A percentile compares a stretch with the other conserved stretches of the same genome.
These are phyloP conservation scores for Fopius arisanus DNA, from an alignment of 1,140 invertebrate genomes.

Conservation along the genomic window DNA sequence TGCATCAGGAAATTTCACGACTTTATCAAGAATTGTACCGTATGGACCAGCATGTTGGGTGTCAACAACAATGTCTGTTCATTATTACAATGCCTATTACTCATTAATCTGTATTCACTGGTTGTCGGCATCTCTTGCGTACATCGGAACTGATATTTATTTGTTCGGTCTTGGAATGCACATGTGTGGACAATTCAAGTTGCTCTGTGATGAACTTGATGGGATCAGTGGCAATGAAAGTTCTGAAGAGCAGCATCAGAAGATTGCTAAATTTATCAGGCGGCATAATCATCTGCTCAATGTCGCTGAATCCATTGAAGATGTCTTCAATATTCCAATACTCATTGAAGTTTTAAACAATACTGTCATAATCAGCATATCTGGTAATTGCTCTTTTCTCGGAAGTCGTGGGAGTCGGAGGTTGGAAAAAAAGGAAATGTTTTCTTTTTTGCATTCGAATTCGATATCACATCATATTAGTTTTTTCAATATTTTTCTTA, in stretches of 20 bases:
- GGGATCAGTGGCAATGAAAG: not conserved
- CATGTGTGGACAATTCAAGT: slow-evolving; percentile 26
- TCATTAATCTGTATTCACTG: slow-evolving; percentile 1
- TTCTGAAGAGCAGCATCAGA: not conserved
- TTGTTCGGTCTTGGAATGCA: slow-evolving; percentile 15
- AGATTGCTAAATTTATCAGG: not conserved
- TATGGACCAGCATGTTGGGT: slow-evolving; percentile 19
- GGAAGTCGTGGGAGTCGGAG: no score
- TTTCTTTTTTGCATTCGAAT: no score
- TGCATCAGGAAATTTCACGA: not conserved
- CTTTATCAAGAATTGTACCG: not conserved
- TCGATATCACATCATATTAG: no score
- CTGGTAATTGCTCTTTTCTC: not conserved
- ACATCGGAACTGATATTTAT: slow-evolving; percentile 23
- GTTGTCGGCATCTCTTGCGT: not conserved
- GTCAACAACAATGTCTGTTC: not conserved
- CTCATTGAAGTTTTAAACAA: slow-evolving; percentile 1
- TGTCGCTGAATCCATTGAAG: slow-evolving; percentile 14
- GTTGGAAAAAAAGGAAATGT: no score
- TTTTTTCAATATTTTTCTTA: no score
- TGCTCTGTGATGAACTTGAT: not conserved
- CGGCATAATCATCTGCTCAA: slow-evolving; percentile 23
- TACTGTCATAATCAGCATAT: slow-evolving; percentile 6
- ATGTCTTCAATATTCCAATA: slow-evolving; percentile 8
- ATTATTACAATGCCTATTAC: not conserved